Percentiles rank a stretch among this genome's conserved stretches.
phyloP scores from a whole-genome alignment of 2,113 vertebrate species.

The Dromaius novaehollandiae region DNA sequence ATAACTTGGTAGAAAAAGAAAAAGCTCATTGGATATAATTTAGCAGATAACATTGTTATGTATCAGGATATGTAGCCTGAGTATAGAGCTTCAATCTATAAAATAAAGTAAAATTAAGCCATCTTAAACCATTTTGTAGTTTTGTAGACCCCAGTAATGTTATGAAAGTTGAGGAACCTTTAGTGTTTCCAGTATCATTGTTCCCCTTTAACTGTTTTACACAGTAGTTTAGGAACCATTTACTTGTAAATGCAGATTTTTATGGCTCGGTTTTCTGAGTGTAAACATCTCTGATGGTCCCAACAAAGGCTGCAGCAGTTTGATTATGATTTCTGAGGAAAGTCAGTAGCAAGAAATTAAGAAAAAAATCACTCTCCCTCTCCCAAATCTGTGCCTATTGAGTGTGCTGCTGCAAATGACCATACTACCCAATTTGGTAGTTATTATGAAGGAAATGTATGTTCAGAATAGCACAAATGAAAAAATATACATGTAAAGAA shows the following conservation, averaged over 20 bases:
- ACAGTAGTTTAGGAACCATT: background rate
- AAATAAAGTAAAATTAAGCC: background rate
- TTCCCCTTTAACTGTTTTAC: background rate
- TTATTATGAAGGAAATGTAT: background rate
- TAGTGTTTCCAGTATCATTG: background rate
- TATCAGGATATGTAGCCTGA: background rate
- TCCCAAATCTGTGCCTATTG: background rate
- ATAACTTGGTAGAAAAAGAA: background rate
- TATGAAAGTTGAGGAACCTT: background rate
- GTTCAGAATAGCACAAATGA: background rate
- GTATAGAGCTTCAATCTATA: background rate
- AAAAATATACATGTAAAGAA: background rate
- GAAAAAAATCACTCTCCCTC: fast-evolving
- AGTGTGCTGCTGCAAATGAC: background rate
- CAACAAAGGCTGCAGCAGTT: background rate
- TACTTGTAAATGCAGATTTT: background rate
- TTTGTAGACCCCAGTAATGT: background rate
- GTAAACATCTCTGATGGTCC: background rate
- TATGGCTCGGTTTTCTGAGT: background rate
- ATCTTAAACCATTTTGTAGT: background rate
- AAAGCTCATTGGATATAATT: background rate
- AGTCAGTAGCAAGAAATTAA: background rate
- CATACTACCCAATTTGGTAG: background rate
- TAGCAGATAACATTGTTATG: background rate
- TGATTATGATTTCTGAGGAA: background rate